Evolutionary conservation across 64 coral and sea anemone genomes (phyloP).

Genomic region (Trachythela sp.): DNA sequence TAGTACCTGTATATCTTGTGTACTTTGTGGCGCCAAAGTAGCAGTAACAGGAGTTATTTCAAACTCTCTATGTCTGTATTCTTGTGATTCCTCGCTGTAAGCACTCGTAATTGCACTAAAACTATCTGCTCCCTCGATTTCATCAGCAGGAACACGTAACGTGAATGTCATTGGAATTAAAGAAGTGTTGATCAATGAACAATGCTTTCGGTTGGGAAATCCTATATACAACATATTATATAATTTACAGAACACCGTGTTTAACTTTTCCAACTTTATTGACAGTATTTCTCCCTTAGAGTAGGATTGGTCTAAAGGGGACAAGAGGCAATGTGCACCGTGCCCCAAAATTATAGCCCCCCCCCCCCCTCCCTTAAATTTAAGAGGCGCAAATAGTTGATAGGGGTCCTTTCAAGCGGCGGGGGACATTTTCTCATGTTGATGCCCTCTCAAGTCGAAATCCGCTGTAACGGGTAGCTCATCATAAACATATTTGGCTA

Average conservation of each 20-base stretch:
- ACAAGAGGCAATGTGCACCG: too few species aligned
- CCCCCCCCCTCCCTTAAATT: too few species aligned
- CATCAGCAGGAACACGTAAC: conserved; percentile 85
- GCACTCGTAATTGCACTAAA: not conserved
- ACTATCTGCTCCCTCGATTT: not conserved
- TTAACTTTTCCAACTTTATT: too few species aligned
- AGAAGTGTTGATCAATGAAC: conserved; percentile 81
- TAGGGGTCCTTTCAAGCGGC: too few species aligned
- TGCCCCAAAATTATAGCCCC: too few species aligned
- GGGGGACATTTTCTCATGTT: too few species aligned
- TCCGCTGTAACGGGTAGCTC: too few species aligned
- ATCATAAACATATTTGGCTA: too few species aligned
- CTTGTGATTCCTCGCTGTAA: not conserved
- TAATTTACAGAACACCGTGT: not conserved
- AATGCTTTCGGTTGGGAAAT: conserved; percentile 76
- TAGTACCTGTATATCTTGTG: conserved; percentile 69
- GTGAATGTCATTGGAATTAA: conserved; percentile 95
- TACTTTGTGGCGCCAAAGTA: conserved; percentile 71
- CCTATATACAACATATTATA: conserved; percentile 49
- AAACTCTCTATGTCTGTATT: conserved; percentile 67
- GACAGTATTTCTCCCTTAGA: too few species aligned
- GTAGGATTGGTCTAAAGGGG: too few species aligned
- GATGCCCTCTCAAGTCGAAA: too few species aligned
- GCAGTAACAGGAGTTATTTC: conserved; percentile 63
- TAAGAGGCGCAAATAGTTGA: too few species aligned